Percentiles rank a stretch among this genome's conserved stretches.
Evolutionary conservation across 1,140 invertebrate genomes (phyloP).

Genomic region (Tyrophagus putrescentiae): DNA sequence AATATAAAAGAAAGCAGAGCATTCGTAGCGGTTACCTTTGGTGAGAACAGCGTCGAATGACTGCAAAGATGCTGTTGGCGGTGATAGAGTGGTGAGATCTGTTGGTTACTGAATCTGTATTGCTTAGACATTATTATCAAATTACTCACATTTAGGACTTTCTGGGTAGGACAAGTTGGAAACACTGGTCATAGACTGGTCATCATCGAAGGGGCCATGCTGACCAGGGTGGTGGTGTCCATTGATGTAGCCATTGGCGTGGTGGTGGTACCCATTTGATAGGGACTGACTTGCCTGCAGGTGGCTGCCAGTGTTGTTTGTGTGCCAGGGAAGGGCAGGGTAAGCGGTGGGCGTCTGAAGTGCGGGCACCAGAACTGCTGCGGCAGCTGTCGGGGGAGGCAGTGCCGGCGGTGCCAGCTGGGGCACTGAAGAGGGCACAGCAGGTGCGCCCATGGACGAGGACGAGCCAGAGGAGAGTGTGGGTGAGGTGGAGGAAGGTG

Average conservation of each 20-base stretch:
- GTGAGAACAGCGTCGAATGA: neutral
- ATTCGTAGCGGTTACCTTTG: constrained; percentile 2
- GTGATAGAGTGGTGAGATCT: constrained; percentile 1
- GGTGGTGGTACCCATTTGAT: too few species aligned
- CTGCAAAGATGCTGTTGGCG: neutral
- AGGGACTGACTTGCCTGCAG: too few species aligned
- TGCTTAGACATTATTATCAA: too few species aligned
- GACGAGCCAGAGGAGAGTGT: neutral
- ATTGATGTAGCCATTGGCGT: neutral
- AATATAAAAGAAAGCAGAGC: too few species aligned
- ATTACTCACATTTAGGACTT: constrained; percentile 4
- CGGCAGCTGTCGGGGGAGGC: neutral
- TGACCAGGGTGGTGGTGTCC: neutral
- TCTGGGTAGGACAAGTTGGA: neutral
- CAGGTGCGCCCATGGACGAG: neutral
- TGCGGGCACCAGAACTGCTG: neutral
- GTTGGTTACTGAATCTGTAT: neutral
- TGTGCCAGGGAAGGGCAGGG: neutral
- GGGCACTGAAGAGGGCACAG: neutral
- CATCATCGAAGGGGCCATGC: constrained; percentile 2
- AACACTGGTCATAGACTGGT: constrained; percentile 5
- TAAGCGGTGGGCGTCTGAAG: neutral
- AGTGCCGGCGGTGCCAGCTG: neutral
- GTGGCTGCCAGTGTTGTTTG: too few species aligned
- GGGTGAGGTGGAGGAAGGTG: neutral